These are phyloP conservation scores for Terrapene triunguis DNA, from an alignment of 2,113 vertebrate species.

Conservation along the genomic window DNA sequence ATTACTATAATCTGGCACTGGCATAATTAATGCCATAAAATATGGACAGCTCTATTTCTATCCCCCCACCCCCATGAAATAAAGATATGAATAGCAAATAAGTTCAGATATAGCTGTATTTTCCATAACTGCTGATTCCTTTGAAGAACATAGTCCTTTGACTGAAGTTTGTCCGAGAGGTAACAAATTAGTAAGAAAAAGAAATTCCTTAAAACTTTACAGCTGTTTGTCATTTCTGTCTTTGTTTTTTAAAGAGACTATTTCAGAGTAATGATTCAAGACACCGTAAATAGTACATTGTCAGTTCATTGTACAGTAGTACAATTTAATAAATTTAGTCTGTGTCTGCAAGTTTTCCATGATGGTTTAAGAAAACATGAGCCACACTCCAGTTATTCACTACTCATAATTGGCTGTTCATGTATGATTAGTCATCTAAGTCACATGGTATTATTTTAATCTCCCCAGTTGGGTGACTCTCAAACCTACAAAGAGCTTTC, in stretches of 20 bases:
- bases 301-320: too few species aligned
- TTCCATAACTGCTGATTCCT: background rate
- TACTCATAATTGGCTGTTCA: background rate
- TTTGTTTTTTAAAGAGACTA: background rate
- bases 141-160: background rate
- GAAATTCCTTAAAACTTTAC: background rate
- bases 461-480: background rate
- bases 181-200: background rate
- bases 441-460: background rate
- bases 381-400: too few species aligned
- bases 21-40: background rate
- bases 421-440: background rate
- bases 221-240: background rate
- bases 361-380: background rate
- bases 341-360: background rate
- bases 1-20: background rate
- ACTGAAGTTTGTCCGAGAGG: background rate
- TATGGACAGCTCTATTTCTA: background rate
- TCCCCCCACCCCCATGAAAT: background rate
- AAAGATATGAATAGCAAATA: background rate
- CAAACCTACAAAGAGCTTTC: background rate
- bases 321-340: too few species aligned
- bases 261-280: background rate
- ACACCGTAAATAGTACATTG: too few species aligned
- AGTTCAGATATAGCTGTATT: background rate